Base-by-base conservation (phyloP, 1,140 invertebrate species). In the Colletes gigas region DNA sequence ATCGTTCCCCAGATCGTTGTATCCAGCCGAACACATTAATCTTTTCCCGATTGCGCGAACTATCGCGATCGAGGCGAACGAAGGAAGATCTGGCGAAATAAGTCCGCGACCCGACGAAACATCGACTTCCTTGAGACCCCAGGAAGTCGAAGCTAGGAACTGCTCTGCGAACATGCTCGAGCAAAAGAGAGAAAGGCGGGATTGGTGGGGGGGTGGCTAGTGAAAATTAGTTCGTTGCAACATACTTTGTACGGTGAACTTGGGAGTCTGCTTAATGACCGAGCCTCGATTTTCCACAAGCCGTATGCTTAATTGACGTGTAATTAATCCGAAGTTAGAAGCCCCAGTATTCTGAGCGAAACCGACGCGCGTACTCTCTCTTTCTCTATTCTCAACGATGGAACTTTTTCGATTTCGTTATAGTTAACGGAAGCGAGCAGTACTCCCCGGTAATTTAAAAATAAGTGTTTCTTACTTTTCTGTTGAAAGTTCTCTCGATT, bases 291-390 rank as follows among this genome's bases (percentile, higher is more conserved):
- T 78, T 78, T 82, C 67, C 39, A 44, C 80, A 55, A 30, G 75
- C 65, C 50, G 72, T 82, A 72, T 78, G 21, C 75, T 41, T 82
- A 82, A 82, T 82, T 82, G 80, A 82, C 80, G 75, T 66, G 75
- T 55, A 82, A 82, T 82, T 82, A 82, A 82, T 78, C 71, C 67
- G 52, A 82, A 71, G 74, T 70, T 71, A 57, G 59, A 65, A 54
- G 57, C 74, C 52, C 50, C 30, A 0, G 41, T 60, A 60, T 63
- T 14, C 59, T 62, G 19, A 47, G n/a, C 39, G 69, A 57, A 52
- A 17, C 72, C 55, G 54, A 44, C 30, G 30, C 66, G 59, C 69
- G 44, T 81, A 50, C 57, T 68, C 60, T 21, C 10, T 39, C 60
- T 39, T 39, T 15, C 4, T 39, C 1, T 60, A 50, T 14, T 54